Evolutionary conservation across 2,888 invertebrate genomes (phyloP).

Genomic region (Sarcophaga variegata): DNA sequence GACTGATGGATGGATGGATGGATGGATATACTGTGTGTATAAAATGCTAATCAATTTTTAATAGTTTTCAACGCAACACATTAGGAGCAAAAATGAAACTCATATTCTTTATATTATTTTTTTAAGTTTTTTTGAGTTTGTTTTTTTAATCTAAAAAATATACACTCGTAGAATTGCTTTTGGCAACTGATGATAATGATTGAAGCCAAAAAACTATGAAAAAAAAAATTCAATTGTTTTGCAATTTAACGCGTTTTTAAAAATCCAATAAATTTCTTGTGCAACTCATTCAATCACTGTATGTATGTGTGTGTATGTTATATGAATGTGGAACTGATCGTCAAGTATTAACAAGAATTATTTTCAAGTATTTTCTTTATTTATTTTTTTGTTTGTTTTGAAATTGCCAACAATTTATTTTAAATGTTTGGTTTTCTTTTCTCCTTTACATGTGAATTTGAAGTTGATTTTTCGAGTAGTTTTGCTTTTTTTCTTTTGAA

Average conservation of each 20-base stretch:
- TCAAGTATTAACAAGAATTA: constrained; percentile 44
- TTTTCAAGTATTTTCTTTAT: neutral
- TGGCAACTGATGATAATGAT: constrained; percentile 6
- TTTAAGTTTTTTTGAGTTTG: too few species aligned
- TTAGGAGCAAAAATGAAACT: too few species aligned
- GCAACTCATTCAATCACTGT: too few species aligned
- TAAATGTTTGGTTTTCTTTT: constrained; percentile 5
- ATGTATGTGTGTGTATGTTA: constrained; percentile 33
- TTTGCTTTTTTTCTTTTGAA: too few species aligned
- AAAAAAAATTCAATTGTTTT: constrained; percentile 46
- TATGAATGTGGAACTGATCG: constrained; percentile 34
- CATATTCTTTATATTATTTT: too few species aligned
- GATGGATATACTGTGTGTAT: constrained; percentile 7
- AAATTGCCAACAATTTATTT: constrained; percentile 39
- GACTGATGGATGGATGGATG: too few species aligned
- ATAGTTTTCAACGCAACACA: constrained; percentile 25
- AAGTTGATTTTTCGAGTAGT: too few species aligned
- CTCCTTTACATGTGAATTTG: neutral
- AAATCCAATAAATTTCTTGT: neutral
- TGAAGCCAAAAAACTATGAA: too few species aligned
- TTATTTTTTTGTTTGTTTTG: too few species aligned
- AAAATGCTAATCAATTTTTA: constrained; percentile 56
- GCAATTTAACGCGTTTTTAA: constrained; percentile 23
- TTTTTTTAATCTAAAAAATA: neutral
- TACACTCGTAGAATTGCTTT: constrained; percentile 26